Evolutionary conservation across 2,113 vertebrate species (phyloP).

Genomic region (Limnothrissa miodon): DNA sequence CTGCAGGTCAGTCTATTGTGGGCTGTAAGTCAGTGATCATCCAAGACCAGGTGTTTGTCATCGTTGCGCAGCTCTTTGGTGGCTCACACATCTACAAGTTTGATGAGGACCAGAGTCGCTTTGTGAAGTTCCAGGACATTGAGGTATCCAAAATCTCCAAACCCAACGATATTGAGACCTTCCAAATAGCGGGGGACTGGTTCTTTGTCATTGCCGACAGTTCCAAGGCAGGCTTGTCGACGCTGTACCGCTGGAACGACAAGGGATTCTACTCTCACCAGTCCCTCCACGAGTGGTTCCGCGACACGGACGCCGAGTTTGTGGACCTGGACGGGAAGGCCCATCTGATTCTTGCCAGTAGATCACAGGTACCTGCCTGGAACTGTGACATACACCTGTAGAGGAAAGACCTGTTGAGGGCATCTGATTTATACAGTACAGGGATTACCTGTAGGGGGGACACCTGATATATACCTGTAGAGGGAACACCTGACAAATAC

Average conservation of each 20-base stretch:
- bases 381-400: no score
- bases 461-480: no score
- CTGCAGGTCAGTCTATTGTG: constrained; percentile 92
- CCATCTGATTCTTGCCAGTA: constrained; percentile 89
- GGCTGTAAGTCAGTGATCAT: constrained; percentile 95
- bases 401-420: no score
- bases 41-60: constrained; percentile 92
- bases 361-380: constrained; percentile 61
- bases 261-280: constrained; percentile 97
- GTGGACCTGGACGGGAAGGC: constrained; percentile 89
- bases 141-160: constrained; percentile 96
- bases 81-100: constrained; percentile 98
- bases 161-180: constrained; percentile 94
- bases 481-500: no score
- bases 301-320: constrained; percentile 93
- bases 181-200: constrained; percentile 87
- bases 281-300: constrained; percentile 95
- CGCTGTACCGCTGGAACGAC: constrained; percentile 96
- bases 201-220: constrained; percentile 97
- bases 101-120: constrained; percentile 93
- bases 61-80: constrained; percentile 96
- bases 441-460: no score
- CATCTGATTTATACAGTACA: no score
- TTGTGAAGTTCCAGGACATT: constrained; percentile 97
- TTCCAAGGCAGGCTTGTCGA: constrained; percentile 95